Evolutionary conservation across 2,113 vertebrate genomes (phyloP).

Genomic region (Phyllostomus hastatus): DNA sequence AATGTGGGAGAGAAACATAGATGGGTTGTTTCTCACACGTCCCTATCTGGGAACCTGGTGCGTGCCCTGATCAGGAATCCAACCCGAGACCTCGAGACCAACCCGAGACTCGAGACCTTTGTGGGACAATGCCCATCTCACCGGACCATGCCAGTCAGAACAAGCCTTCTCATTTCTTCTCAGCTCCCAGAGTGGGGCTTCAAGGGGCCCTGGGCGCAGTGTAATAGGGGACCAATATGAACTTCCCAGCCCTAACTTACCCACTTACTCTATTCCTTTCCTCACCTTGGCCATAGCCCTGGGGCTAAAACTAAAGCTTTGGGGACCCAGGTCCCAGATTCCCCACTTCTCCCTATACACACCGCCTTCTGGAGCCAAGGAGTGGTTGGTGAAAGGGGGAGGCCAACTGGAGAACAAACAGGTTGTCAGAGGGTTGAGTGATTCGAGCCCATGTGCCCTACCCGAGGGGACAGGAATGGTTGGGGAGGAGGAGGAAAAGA

Average conservation of each 20-base stretch:
- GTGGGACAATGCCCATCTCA: too few species aligned
- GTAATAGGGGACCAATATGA: not conserved
- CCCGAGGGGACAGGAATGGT: constrained; percentile 30
- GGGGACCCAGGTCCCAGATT: not conserved
- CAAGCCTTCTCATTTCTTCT: not conserved
- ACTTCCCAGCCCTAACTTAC: not conserved
- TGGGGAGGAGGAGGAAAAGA: constrained; percentile 57
- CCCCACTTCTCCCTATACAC: not conserved
- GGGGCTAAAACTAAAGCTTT: not conserved
- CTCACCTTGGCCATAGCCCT: not conserved
- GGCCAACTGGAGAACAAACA: constrained; percentile 42
- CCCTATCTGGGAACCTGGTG: too few species aligned
- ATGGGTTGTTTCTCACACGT: too few species aligned
- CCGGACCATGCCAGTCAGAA: too few species aligned
- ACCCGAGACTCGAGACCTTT: too few species aligned
- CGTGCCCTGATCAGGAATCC: too few species aligned
- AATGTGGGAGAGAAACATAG: too few species aligned
- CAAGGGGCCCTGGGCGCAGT: not conserved
- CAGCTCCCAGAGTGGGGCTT: not conserved
- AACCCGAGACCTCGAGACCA: too few species aligned
- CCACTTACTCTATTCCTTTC: not conserved
- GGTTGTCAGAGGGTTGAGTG: constrained; percentile 30
- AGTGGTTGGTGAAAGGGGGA: constrained; percentile 4
- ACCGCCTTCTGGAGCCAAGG: not conserved
- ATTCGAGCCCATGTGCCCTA: constrained; percentile 6